A percentile compares a stretch with the other conserved stretches of the same genome.
These are phyloP conservation scores for Pocota personata DNA, from an alignment of 2,888 invertebrate genomes.

Conservation along the genomic window DNA sequence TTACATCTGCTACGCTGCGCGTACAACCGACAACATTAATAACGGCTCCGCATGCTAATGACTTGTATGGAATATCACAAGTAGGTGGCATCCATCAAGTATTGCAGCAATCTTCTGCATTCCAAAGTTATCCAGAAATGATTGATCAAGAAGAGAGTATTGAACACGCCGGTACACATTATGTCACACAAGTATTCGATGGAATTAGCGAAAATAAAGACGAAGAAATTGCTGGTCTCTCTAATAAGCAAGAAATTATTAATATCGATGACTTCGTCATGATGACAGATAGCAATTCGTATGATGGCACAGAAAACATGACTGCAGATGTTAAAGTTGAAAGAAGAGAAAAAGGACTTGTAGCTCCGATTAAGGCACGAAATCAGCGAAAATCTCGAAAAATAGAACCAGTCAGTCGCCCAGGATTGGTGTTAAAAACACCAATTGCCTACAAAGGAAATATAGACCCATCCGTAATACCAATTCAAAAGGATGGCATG, in stretches of 20 bases:
- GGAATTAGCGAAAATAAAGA: slow-evolving; percentile 74
- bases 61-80: slow-evolving; percentile 81
- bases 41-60: slow-evolving; percentile 79
- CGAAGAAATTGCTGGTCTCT: slow-evolving; percentile 77
- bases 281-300: slow-evolving; percentile 82
- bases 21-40: slow-evolving; percentile 80
- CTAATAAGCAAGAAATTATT: slow-evolving; percentile 81
- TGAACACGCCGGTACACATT: slow-evolving; percentile 69
- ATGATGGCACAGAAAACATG: slow-evolving; percentile 81
- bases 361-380: slow-evolving; percentile 73
- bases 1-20: slow-evolving; percentile 78
- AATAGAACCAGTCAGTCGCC: slow-evolving; percentile 89
- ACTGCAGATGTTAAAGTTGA: slow-evolving; percentile 77
- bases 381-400: slow-evolving; percentile 83
- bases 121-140: slow-evolving; percentile 80
- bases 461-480: slow-evolving; percentile 93
- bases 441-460: slow-evolving; percentile 91
- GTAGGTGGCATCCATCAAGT: slow-evolving; percentile 82
- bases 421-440: slow-evolving; percentile 89
- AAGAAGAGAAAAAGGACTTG: slow-evolving; percentile 35
- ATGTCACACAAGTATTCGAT: slow-evolving; percentile 74
- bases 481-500: slow-evolving; percentile 94
- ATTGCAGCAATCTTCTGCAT: slow-evolving; percentile 80
- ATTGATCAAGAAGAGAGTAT: slow-evolving; percentile 78
- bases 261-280: slow-evolving; percentile 82